Conservation (phyloP, 2,797 vertebrate species). For the Tachyglossus aculeatus region DNA sequence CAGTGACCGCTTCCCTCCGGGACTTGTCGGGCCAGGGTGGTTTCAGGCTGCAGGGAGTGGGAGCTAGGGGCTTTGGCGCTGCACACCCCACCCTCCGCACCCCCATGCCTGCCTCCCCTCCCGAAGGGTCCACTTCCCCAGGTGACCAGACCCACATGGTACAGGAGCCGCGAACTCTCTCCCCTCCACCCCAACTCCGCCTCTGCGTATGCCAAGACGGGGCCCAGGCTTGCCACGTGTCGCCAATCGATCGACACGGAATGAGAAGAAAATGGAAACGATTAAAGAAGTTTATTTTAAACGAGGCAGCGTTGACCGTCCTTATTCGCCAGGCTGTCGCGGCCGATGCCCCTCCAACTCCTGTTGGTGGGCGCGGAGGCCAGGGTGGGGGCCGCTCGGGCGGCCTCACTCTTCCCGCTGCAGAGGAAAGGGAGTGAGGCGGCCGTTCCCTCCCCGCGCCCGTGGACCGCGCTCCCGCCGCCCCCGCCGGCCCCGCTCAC, state of each 20-base stretch:
- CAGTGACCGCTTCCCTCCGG: neutral
- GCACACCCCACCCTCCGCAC: too few species aligned
- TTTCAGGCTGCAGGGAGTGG: too few species aligned
- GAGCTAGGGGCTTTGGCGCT: too few species aligned
- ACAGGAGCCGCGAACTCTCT: too few species aligned
- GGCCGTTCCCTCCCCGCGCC: neutral
- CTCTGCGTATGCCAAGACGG: too few species aligned
- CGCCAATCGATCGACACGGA: conserved; percentile 75
- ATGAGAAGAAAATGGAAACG: conserved; percentile 74
- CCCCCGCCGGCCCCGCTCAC: conserved; percentile 42
- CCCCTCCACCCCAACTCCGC: too few species aligned
- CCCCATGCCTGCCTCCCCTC: too few species aligned
- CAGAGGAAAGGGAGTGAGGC: neutral
- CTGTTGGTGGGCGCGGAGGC: neutral
- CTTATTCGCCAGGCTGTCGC: conserved; percentile 38
- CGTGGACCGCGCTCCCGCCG: too few species aligned
- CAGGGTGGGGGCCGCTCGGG: neutral
- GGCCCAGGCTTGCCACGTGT: conserved; percentile 47
- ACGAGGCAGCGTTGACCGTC: conserved; percentile 51
- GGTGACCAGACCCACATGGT: too few species aligned
- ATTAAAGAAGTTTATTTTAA: conserved; percentile 82
- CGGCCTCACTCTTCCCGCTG: neutral
- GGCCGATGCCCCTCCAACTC: neutral
- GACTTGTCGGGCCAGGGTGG: too few species aligned
- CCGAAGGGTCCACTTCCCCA: too few species aligned